Evolutionary conservation across 2,888 invertebrate species (phyloP).

Genomic region (Nineta flava): DNA sequence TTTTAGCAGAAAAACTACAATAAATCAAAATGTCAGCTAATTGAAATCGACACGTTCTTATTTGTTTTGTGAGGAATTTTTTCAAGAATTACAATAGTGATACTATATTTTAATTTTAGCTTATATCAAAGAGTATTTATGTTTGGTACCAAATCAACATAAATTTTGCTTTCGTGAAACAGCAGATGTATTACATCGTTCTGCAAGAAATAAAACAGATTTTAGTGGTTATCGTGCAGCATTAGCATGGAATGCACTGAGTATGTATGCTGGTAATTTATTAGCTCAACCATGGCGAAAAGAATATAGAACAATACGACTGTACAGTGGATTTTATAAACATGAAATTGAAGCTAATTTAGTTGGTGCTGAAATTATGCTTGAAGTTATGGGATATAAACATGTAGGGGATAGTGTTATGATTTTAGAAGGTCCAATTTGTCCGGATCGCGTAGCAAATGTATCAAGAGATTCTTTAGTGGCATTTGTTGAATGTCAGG

Average conservation of each 20-base stretch:
- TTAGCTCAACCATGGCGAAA: constrained; percentile 78
- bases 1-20: too few species aligned
- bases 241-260: constrained; percentile 70
- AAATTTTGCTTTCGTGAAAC: constrained; percentile 68
- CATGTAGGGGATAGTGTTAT: constrained; percentile 36
- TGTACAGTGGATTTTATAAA: constrained; percentile 76
- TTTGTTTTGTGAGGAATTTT: too few species aligned
- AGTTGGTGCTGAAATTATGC: constrained; percentile 57
- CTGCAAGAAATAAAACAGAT: constrained; percentile 49
- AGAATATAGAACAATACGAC: constrained; percentile 67
- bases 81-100: background rate
- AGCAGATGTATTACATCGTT: constrained; percentile 55
- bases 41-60: too few species aligned
- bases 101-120: constrained; percentile 32
- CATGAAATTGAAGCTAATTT: constrained; percentile 73
- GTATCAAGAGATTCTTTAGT: constrained; percentile 73
- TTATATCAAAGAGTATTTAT: constrained; percentile 61
- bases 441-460: constrained; percentile 63
- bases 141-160: constrained; percentile 58
- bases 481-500: constrained; percentile 78
- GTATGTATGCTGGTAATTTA: constrained; percentile 72
- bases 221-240: constrained; percentile 71
- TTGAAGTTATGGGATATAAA: constrained; percentile 72
- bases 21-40: too few species aligned
- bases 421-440: constrained; percentile 56